phyloP scores from a whole-genome alignment of 2,113 vertebrate genomes.

The Cyanocitta stelleri region DNA sequence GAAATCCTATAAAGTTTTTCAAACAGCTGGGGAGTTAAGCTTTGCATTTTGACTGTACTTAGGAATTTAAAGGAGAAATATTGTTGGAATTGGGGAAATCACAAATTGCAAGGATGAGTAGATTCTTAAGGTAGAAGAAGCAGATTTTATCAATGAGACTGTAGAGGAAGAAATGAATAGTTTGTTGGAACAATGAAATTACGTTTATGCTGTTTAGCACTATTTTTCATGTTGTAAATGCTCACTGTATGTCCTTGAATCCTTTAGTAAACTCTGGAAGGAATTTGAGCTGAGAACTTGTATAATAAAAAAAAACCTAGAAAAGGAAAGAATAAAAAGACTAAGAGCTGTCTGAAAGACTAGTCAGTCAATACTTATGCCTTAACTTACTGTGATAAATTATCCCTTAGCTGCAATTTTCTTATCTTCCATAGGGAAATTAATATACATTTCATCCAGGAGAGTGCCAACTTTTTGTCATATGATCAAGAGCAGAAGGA shows the following conservation, averaged over 20 bases:
- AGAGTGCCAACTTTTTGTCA: neutral
- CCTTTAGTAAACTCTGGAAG: neutral
- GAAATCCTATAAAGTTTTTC: neutral
- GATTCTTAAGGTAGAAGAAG: neutral
- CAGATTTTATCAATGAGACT: neutral
- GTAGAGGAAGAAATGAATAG: neutral
- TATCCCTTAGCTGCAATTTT: neutral
- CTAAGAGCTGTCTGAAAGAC: neutral
- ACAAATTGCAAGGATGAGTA: neutral
- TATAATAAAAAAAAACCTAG: neutral
- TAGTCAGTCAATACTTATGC: fast-evolving
- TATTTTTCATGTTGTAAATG: neutral
- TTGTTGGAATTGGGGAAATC: neutral
- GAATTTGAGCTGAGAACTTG: neutral
- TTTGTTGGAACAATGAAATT: neutral
- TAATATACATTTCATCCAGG: neutral
- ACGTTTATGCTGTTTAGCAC: neutral
- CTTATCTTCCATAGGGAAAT: neutral
- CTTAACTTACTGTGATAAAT: neutral
- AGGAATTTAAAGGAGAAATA: neutral
- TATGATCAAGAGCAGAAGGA: neutral
- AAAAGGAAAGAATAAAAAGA: neutral
- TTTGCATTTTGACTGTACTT: neutral
- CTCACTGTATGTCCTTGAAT: neutral
- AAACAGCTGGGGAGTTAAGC: neutral